Conservation (phyloP, 2,888 invertebrate genomes). For the Argyresthia albistria region DNA sequence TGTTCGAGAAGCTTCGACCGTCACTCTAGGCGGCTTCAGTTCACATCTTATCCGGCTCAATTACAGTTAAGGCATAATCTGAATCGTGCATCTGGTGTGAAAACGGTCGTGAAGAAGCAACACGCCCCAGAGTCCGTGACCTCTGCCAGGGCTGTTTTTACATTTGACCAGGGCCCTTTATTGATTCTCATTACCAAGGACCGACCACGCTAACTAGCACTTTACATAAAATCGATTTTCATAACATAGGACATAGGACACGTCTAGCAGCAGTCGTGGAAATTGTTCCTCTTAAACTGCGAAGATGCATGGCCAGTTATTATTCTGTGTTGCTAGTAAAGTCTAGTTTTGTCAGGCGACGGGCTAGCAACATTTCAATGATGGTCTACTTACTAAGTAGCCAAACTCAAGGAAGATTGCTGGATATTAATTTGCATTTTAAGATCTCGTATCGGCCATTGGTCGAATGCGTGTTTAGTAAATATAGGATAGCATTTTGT, state of each 20-base stretch:
- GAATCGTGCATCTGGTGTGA: slow-evolving; percentile 14
- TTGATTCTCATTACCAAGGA: not conserved
- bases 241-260: no score
- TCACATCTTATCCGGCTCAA: not conserved
- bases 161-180: not conserved
- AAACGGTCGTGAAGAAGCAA: slow-evolving; percentile 11
- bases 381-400: not conserved
- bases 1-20: not conserved
- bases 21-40: not conserved
- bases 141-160: slow-evolving; percentile 1
- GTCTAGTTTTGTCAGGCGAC: not conserved
- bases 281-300: not conserved
- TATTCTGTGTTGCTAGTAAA: not conserved
- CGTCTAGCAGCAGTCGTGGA: not conserved
- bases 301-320: not conserved
- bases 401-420: not conserved
- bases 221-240: not conserved
- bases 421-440: no score
- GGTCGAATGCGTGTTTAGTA: no score
- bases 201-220: not conserved
- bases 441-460: no score
- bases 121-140: slow-evolving; percentile 5
- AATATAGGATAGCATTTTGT: no score
- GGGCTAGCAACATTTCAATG: not conserved
- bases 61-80: slow-evolving; percentile 8